phyloP scores from a whole-genome alignment of 2,113 vertebrate genomes.

The Dasyprocta punctata region DNA sequence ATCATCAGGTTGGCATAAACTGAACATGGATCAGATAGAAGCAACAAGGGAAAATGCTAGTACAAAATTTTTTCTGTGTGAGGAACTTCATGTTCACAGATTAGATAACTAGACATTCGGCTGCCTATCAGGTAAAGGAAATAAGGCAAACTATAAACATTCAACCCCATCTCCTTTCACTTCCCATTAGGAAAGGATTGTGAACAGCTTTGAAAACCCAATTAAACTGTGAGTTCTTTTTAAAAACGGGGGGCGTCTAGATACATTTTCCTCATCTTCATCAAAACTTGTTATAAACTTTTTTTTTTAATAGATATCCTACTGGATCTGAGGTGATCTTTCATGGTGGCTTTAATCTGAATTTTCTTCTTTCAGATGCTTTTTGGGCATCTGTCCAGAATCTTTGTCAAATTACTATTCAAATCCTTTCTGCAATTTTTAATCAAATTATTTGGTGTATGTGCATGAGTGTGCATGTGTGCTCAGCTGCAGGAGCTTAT shows the following conservation, averaged over 20 bases:
- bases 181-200: not conserved
- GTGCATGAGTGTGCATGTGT: not conserved
- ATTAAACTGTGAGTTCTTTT: not conserved
- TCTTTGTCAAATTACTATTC: too few species aligned
- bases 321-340: not conserved
- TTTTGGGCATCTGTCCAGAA: not conserved
- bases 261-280: not conserved
- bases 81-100: not conserved
- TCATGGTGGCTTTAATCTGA: not conserved
- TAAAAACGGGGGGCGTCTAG: not conserved
- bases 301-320: not conserved
- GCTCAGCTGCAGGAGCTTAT: not conserved
- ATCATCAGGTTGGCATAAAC: not conserved
- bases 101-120: not conserved
- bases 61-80: not conserved
- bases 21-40: not conserved
- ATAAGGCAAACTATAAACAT: not conserved
- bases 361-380: not conserved
- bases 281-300: not conserved
- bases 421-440: not conserved
- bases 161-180: too few species aligned
- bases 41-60: not conserved
- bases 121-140: not conserved
- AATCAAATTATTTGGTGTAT: conserved; percentile 12
- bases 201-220: not conserved